Conservation (phyloP, 2,888 invertebrate species). For the Hyposoter didymator region DNA sequence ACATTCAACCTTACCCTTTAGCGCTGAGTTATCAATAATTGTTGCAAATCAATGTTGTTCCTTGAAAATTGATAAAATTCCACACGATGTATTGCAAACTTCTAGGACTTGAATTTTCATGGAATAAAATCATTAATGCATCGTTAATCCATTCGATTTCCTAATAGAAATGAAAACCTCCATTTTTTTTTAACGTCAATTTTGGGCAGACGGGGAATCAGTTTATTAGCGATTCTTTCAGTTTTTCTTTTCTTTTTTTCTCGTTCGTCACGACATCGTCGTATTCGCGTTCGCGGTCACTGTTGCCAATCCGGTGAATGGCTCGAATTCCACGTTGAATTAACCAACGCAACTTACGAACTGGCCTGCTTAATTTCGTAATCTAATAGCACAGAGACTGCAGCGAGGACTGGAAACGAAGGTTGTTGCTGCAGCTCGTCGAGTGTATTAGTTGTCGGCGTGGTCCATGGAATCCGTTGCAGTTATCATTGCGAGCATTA, state of each 20-base stretch:
- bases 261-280: conserved; percentile 7
- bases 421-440: conserved; percentile 5
- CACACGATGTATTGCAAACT: too few species aligned
- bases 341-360: conserved; percentile 31
- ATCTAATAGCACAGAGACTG: conserved; percentile 15
- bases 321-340: conserved; percentile 49
- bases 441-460: conserved; percentile 6
- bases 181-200: neutral
- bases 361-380: conserved; percentile 50
- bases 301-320: conserved; percentile 49
- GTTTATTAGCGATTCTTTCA: neutral
- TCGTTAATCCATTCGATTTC: neutral
- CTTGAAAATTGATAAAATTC: too few species aligned
- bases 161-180: neutral
- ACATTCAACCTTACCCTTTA: too few species aligned
- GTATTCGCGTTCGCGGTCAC: conserved; percentile 9
- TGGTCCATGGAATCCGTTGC: conserved; percentile 14
- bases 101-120: too few species aligned
- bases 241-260: conserved; percentile 32
- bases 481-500: conserved; percentile 2
- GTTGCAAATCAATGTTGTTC: too few species aligned
- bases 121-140: too few species aligned
- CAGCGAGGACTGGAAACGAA: conserved; percentile 19
- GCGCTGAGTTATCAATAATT: too few species aligned
- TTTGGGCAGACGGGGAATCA: neutral